Evolutionary conservation across 2,888 invertebrate species (phyloP).

Genomic region (Apodemia duryi): DNA sequence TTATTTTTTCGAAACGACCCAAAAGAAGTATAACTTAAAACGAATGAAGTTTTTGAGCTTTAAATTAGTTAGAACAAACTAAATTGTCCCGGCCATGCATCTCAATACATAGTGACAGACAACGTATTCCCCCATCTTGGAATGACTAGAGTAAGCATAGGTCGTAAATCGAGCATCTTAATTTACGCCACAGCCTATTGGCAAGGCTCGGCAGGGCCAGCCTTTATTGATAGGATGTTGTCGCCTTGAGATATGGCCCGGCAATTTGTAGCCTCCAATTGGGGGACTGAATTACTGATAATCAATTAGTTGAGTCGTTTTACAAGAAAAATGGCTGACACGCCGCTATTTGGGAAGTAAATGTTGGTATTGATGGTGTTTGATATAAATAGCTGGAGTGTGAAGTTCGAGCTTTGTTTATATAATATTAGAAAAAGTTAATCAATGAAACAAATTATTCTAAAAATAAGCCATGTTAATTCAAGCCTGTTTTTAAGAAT

Average conservation of each 20-base stretch:
- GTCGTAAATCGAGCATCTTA: slow-evolving; percentile 24
- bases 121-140: slow-evolving; percentile 10
- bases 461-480: too few relatives aligned
- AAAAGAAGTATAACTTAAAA: too few relatives aligned
- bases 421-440: background rate
- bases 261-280: slow-evolving; percentile 48
- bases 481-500: too few relatives aligned
- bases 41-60: background rate
- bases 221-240: slow-evolving; percentile 70
- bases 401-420: background rate
- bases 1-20: too few relatives aligned
- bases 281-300: slow-evolving; percentile 38
- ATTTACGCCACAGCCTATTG: slow-evolving; percentile 18
- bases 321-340: slow-evolving; percentile 31
- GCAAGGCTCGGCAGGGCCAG: slow-evolving; percentile 21
- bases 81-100: slow-evolving; percentile 4
- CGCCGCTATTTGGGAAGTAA: slow-evolving; percentile 18
- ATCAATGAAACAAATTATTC: too few relatives aligned
- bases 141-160: slow-evolving; percentile 15
- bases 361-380: slow-evolving; percentile 5
- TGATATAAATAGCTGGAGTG: slow-evolving; percentile 18
- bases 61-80: slow-evolving; percentile 1
- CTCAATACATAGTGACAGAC: slow-evolving; percentile 7
- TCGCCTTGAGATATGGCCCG: slow-evolving; percentile 61
- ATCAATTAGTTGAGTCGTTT: slow-evolving; percentile 38